Conservation (phyloP, 2,797 vertebrate genomes). For the Pangasius larnaudii region DNA sequence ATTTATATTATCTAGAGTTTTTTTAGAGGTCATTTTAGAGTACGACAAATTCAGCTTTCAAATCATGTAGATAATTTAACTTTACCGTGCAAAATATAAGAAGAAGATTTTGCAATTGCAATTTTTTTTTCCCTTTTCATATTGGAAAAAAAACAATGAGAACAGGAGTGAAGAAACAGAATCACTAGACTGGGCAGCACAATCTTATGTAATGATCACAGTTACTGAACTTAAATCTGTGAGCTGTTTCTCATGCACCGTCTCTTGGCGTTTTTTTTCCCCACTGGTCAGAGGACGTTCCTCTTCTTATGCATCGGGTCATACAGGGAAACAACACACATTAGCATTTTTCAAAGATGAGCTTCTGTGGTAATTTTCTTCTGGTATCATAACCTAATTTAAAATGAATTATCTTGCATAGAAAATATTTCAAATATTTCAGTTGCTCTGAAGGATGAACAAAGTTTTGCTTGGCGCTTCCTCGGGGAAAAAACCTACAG, state of each 20-base stretch:
- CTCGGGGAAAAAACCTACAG: not conserved
- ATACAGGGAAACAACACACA: not conserved
- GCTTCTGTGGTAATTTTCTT: not conserved
- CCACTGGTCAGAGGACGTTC: not conserved
- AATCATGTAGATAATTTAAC: not conserved
- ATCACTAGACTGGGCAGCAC: not conserved
- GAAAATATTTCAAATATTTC: conserved; percentile 4
- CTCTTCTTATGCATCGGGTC: not conserved
- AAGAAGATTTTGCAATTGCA: not conserved
- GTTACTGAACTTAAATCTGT: not conserved
- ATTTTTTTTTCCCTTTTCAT: not conserved
- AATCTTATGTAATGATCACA: not conserved
- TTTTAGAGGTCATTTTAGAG: not conserved
- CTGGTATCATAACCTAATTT: not conserved
- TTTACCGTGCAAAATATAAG: not conserved
- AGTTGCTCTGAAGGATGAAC: not conserved
- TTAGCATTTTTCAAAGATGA: not conserved
- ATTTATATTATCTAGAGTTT: not conserved
- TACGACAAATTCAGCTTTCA: not conserved
- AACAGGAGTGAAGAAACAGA: not conserved
- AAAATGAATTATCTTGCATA: not conserved
- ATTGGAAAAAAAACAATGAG: not conserved
- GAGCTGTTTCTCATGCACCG: not conserved
- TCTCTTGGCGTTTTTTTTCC: not conserved
- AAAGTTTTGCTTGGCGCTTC: not conserved